Conservation (phyloP, 2,797 vertebrate genomes). For the Knipowitschia caucasica region DNA sequence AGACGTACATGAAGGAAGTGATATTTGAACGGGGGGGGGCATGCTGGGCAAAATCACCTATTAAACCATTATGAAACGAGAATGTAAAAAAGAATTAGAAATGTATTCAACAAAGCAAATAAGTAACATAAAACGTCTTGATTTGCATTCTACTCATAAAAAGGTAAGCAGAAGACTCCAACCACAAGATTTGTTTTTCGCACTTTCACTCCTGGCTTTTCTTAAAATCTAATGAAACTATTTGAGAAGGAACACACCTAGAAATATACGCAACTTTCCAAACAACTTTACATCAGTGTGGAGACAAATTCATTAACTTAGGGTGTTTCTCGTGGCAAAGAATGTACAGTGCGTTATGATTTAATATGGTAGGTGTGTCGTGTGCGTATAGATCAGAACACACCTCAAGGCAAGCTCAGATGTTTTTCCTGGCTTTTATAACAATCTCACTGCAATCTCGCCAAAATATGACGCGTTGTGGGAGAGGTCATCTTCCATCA, state of each 20-base stretch:
- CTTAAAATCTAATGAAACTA: conserved; percentile 6
- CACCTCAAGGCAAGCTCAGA: conserved; percentile 13
- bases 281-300: background rate
- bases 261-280: conserved; percentile 6
- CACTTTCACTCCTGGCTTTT: conserved; percentile 1
- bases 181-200: background rate
- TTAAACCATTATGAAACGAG: too few species aligned
- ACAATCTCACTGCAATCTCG: conserved; percentile 18
- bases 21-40: too few species aligned
- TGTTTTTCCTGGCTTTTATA: conserved; percentile 20
- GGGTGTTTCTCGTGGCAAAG: background rate
- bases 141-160: background rate
- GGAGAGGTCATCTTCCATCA: conserved; percentile 29
- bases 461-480: conserved; percentile 9
- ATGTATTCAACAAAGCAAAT: background rate
- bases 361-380: conserved; percentile 18
- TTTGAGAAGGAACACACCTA: conserved; percentile 1
- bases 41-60: too few species aligned
- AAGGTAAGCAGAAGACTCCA: background rate
- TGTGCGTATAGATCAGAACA: conserved; percentile 5
- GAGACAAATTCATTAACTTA: conserved; percentile 1
- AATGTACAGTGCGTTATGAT: conserved; percentile 6
- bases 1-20: too few species aligned
- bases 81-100: background rate
- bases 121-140: background rate